Conservation (phyloP, 2,888 invertebrate species). For the Heliconius sara region DNA sequence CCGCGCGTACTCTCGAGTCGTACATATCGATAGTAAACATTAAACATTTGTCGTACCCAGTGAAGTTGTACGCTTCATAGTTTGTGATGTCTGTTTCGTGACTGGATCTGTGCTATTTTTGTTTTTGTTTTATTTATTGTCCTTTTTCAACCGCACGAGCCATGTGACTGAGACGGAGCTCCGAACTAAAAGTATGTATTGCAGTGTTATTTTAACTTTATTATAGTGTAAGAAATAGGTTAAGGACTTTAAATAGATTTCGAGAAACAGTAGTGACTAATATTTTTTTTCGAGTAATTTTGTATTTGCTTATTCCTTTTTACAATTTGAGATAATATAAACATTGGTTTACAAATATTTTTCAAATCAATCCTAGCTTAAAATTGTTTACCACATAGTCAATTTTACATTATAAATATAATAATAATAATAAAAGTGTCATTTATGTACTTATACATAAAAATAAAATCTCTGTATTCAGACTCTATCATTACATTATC, state of each 20-base stretch:
- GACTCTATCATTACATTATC: not conserved
- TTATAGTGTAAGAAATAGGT: not conserved
- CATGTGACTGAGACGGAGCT: slow-evolving; percentile 75
- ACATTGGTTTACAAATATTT: no score
- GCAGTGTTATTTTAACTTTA: slow-evolving; percentile 61
- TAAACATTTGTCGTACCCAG: slow-evolving; percentile 29
- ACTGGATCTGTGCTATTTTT: slow-evolving; percentile 65
- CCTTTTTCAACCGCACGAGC: slow-evolving; percentile 66
- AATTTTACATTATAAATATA: not conserved
- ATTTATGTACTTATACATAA: not conserved
- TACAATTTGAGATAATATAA: not conserved
- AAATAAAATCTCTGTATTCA: not conserved
- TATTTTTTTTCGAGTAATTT: not conserved
- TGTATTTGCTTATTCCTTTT: not conserved
- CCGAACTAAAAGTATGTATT: slow-evolving; percentile 68
- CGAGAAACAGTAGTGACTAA: not conserved
- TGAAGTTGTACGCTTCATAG: slow-evolving; percentile 1
- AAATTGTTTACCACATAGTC: not conserved
- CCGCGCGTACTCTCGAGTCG: slow-evolving; percentile 42
- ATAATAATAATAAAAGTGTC: not conserved
- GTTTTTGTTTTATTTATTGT: slow-evolving; percentile 57
- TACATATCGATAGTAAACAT: slow-evolving; percentile 48
- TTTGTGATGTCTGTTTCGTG: slow-evolving; percentile 61
- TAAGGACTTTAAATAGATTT: slow-evolving; percentile 14
- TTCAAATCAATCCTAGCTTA: not conserved